A percentile compares a stretch with the other conserved stretches of the same genome.
Evolutionary conservation across 1,140 invertebrate species (phyloP).

Genomic region (Zaprionus gabonicus): DNA sequence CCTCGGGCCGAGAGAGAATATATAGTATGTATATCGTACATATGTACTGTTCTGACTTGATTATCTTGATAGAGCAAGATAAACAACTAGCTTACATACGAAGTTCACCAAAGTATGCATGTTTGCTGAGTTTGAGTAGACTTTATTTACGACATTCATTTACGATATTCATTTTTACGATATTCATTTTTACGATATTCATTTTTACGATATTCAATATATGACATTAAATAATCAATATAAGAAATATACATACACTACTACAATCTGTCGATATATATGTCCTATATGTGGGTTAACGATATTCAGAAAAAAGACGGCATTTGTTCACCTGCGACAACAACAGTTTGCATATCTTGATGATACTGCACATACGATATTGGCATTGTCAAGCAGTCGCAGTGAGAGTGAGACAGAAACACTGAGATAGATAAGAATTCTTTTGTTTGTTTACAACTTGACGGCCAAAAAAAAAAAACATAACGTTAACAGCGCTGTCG

Average conservation of each 20-base stretch:
- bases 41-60: neutral
- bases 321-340: neutral
- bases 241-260: neutral
- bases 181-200: conserved; percentile 13
- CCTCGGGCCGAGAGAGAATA: neutral
- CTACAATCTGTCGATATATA: neutral
- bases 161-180: neutral
- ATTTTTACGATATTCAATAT: neutral
- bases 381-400: conserved; percentile 12
- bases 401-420: neutral
- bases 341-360: neutral
- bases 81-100: neutral
- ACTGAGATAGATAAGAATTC: conserved; percentile 22
- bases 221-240: neutral
- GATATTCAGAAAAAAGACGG: neutral
- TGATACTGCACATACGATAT: conserved; percentile 1
- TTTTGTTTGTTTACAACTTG: conserved; percentile 52
- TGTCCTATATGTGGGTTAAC: neutral
- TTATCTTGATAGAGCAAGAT: conserved; percentile 32
- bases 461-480: neutral
- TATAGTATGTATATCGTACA: neutral
- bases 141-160: neutral
- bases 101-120: neutral
- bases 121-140: neutral
- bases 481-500: conserved; percentile 3